Percentiles rank a stretch among this genome's conserved stretches.
phyloP scores from a whole-genome alignment of 2,888 invertebrate species.

The Polydrusus tereticollis region DNA sequence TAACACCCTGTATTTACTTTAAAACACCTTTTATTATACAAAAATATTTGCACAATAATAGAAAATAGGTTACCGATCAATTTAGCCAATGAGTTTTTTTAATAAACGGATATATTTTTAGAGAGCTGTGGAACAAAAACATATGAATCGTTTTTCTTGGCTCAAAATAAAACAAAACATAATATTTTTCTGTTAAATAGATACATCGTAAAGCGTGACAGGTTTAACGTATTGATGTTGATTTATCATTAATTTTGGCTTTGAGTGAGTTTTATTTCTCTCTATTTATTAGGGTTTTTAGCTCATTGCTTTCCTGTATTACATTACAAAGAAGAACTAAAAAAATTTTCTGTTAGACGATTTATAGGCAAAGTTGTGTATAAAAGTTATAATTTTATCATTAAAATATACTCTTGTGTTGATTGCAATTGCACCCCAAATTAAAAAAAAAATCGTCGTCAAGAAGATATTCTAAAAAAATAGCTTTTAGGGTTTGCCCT shows the following conservation, averaged over 20 bases:
- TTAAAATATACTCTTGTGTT: too few species aligned
- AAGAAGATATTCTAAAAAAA: too few species aligned
- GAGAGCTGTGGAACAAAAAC: neutral
- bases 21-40: neutral
- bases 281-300: neutral
- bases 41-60: neutral
- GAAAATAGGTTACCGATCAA: neutral
- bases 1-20: too few species aligned
- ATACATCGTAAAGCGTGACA: neutral
- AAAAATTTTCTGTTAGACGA: too few species aligned
- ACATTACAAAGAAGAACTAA: too few species aligned
- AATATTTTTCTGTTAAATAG: conserved; percentile 1
- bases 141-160: neutral
- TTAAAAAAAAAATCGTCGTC: too few species aligned
- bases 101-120: neutral
- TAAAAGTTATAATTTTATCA: too few species aligned
- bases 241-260: neutral
- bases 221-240: neutral
- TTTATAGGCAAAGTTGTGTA: too few species aligned
- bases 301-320: too few species aligned
- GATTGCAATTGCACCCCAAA: too few species aligned
- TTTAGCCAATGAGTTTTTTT: neutral
- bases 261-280: neutral
- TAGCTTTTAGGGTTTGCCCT: too few species aligned
- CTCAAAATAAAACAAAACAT: neutral